Base-by-base conservation (phyloP, 2,888 invertebrate species). In the Ypsolopha sequella region DNA sequence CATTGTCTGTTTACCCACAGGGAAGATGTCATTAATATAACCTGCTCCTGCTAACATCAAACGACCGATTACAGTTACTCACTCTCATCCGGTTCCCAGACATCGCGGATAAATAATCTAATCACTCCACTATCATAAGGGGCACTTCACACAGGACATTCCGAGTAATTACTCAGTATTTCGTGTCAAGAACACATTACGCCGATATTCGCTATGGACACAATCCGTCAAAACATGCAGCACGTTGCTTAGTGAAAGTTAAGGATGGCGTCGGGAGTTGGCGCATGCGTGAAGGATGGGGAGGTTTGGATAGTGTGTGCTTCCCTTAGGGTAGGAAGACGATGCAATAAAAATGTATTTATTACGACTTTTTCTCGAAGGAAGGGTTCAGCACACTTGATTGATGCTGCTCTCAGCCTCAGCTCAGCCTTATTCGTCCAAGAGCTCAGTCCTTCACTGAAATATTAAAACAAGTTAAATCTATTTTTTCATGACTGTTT, bases 111-210 rank as follows among this genome's bases (percentile, higher is more conserved):
- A 13, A 24, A 24, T 24, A 24, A 24, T 24, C 11, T 36, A 53
- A 46, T 47, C 47, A 47, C 47, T 36, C 14, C 69, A 75, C 75
- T 79, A 84, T 84, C 80, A 81, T 84, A 84, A 81, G 70, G 80
- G 75, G 60, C 61, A 63, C 61, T 73, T 71, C 62, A 74, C 76
- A 75, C 68, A 64, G 65, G 65, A 66, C 70, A 70, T 68, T 75
- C 51, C 46, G 13, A 36, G 43, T 24, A 47, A 34, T 38, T 14
- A 51, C 34, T 39, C 39, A 51, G 36, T 11, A 66, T 80, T 78
- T 80, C 85, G 80, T 84, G 85, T 78, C 82, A 82, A 77, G 76
- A 80, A 70, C 76, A 76, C 85, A 84, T 85, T 81, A 84, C 64
- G 66, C 66, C 64, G 43, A 61, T 59, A 58, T 70, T 68, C 63